Percentiles rank a stretch among this genome's conserved stretches.
phyloP scores from a whole-genome alignment of 2,888 invertebrate species.

The Tricholauxania praeusta region DNA sequence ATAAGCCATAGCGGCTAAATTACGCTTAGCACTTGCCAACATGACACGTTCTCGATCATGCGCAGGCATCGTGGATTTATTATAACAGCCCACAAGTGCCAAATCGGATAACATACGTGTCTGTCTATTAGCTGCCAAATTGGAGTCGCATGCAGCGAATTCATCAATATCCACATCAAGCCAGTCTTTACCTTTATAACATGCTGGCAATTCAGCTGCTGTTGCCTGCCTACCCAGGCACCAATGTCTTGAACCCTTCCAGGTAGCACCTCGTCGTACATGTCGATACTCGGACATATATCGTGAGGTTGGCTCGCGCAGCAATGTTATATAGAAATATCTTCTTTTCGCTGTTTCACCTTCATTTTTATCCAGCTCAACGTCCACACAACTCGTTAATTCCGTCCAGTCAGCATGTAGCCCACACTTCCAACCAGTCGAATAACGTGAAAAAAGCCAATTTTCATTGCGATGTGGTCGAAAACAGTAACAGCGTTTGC shows the following conservation, averaged over 20 bases:
- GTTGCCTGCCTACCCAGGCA: conserved; percentile 82
- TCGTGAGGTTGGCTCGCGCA: conserved; percentile 92
- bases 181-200: conserved; percentile 83
- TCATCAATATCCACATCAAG: conserved; percentile 89
- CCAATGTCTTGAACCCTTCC: conserved; percentile 86
- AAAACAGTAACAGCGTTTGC: conserved; percentile 92
- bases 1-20: conserved; percentile 95
- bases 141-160: conserved; percentile 91
- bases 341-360: conserved; percentile 83
- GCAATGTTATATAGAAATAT: conserved; percentile 96
- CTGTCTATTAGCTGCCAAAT: conserved; percentile 96
- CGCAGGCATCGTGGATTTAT: conserved; percentile 80
- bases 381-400: conserved; percentile 90
- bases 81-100: conserved; percentile 95
- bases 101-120: conserved; percentile 98
- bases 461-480: conserved; percentile 92
- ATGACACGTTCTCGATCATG: conserved; percentile 85
- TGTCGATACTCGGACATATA: conserved; percentile 98
- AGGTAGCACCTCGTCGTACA: conserved; percentile 95
- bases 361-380: conserved; percentile 91
- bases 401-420: conserved; percentile 99
- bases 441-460: conserved; percentile 98
- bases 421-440: conserved; percentile 98
- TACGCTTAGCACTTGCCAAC: conserved; percentile 94
- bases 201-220: conserved; percentile 85